These are phyloP conservation scores for Forbesichthys papilliferus DNA, from an alignment of 2,113 vertebrate species.

Conservation along the genomic window DNA sequence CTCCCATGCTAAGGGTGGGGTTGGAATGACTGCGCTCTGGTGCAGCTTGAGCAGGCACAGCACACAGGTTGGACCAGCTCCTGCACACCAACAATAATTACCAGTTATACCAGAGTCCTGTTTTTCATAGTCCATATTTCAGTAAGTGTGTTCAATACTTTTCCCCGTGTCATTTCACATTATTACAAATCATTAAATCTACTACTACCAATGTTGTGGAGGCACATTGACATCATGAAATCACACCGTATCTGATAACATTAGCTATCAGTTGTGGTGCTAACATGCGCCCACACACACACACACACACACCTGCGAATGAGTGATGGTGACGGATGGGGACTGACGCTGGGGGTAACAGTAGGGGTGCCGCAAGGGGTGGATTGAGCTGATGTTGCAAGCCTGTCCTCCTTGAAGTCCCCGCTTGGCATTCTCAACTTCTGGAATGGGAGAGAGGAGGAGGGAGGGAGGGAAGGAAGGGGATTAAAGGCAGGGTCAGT, in stretches of 20 bases:
- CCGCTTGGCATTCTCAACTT: conserved; percentile 90
- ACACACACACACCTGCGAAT: conserved; percentile 78
- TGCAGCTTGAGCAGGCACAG: conserved; percentile 73
- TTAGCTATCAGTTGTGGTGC: too few relatives aligned
- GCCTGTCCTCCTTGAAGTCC: conserved; percentile 87
- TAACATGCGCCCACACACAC: too few relatives aligned
- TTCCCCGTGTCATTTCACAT: too few relatives aligned
- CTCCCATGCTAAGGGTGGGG: conserved; percentile 70
- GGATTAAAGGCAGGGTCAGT: background rate
- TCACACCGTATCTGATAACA: too few relatives aligned
- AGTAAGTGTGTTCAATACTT: too few relatives aligned
- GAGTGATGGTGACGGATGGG: conserved; percentile 85
- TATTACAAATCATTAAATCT: too few relatives aligned
- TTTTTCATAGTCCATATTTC: too few relatives aligned
- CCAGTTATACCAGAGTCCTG: background rate
- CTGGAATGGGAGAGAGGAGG: conserved; percentile 64
- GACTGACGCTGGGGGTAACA: conserved; percentile 80
- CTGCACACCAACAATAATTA: conserved; percentile 61
- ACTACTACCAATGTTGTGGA: too few relatives aligned
- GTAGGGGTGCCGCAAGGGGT: conserved; percentile 83
- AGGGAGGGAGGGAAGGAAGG: conserved; percentile 8
- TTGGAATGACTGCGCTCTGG: conserved; percentile 72
- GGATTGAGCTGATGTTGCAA: conserved; percentile 84
- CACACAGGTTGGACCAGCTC: conserved; percentile 85
- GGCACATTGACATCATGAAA: background rate